Base-by-base conservation (phyloP, 1,140 invertebrate genomes). In the Leptinotarsa lineolata region DNA sequence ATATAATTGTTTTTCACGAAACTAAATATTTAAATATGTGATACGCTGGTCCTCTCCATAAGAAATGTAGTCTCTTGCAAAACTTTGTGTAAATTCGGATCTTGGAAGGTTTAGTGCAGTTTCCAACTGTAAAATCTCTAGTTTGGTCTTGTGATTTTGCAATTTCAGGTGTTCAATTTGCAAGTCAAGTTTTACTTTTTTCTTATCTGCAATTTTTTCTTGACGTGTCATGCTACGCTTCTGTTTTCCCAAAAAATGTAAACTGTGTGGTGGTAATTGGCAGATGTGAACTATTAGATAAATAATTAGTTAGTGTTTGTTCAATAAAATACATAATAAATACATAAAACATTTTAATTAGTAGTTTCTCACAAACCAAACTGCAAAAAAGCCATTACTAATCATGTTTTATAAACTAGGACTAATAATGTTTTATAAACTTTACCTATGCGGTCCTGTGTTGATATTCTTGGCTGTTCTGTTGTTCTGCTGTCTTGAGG, bases 401-500 rank as follows among this genome's bases (percentile, higher is more conserved):
- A 24, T 24, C 2, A 24, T 24, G 2, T 24, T 24, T 24, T 3
- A 24, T 24, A 24, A 24, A 24, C 22, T 24, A 24, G 22, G 22
- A 24, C 2, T 16, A 61, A 24, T 61, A 63, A 63, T 63, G 20
- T 63, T 63, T 63, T 63, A 63, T 15, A 63, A 63, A 21, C 60
- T n/a, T 20, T 18, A 63, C 60, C 60, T 63, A 63, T 63, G 60
- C 60, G 60, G 60, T 63, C 22, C 60, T 63, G 60, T 16, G 60
- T 63, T 63, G 18, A 63, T 70, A 30, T 4, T 70, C 48, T 45
- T 70, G 69, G 69, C 46, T 63, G 15, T 70, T 70, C 69, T 54
- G 30, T 70, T 48, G 59, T 4, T 70, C 6, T 70, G 44, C 68
- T 46, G 58, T 70, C 2, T 63, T 45, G 59, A 70, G 45, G 48